Conservation (phyloP, 2,113 vertebrate genomes). For the Limanda limanda region DNA sequence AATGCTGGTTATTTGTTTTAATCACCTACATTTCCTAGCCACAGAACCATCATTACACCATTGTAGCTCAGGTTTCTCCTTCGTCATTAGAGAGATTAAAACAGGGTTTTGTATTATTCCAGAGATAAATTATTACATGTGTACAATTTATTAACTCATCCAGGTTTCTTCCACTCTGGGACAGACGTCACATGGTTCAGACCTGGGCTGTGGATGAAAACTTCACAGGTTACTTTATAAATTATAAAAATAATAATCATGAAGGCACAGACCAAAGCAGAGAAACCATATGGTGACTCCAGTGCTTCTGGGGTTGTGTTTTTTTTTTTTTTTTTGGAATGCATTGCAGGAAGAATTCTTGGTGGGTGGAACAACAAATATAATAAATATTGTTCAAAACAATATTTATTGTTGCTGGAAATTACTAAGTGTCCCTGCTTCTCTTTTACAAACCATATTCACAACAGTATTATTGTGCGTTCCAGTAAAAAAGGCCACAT, state of each 20-base stretch:
- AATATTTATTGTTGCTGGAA: conserved; percentile 78
- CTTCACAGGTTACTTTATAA: not conserved
- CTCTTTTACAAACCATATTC: not conserved
- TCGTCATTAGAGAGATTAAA: not conserved
- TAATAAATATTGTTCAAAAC: conserved; percentile 77
- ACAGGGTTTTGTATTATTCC: not conserved
- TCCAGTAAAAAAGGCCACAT: conserved; percentile 28
- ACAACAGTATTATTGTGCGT: not conserved
- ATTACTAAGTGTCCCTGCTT: conserved; percentile 65
- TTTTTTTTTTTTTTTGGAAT: conserved; percentile 73
- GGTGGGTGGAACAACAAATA: conserved; percentile 55
- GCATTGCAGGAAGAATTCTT: conserved; percentile 71
- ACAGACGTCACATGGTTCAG: not conserved
- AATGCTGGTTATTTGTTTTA: not conserved
- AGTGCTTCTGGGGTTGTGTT: conserved; percentile 47
- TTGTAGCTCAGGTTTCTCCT: not conserved
- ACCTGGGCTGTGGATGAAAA: not conserved
- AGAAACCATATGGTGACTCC: conserved; percentile 44
- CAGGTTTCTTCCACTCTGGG: conserved; percentile 12
- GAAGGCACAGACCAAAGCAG: conserved; percentile 77
- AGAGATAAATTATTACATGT: not conserved
- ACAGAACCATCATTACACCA: not conserved
- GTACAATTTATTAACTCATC: not conserved
- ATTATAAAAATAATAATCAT: conserved; percentile 23
- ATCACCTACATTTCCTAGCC: not conserved